Evolutionary conservation across 1,140 invertebrate species (phyloP), one percentile per base, ranked within the genome.

Genomic region (Zelostemma sp.): DNA sequence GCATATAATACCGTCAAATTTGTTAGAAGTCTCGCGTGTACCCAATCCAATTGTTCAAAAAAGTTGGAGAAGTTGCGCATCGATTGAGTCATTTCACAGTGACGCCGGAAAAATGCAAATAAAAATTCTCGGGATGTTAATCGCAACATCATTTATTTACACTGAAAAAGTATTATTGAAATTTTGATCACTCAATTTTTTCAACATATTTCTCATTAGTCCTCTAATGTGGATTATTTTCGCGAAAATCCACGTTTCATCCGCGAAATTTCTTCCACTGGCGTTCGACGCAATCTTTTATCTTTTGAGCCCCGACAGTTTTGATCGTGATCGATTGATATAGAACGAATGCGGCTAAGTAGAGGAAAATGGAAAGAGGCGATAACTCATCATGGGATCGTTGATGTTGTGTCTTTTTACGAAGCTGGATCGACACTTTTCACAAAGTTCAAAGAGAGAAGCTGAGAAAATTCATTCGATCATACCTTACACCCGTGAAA

Each of bases 321-420:
- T 64, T 60, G 66, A 63, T 69, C 54, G 25, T 69, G 66, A 69
- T 69, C 60, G 60, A 69, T 69, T 64, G 66, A 59, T 46, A 49
- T 19, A 49, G 62, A 53, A 48, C 45, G 59, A 63, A 59, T 58
- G 56, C 55, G 49, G 55, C 60, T 56, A 51, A 59, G 43, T 50
- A 46, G 43, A 63, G 55, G 18, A 50, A 55, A 68, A 63, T 63
- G 60, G 50, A 63, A 59, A 46, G 55, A 63, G 43, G 63, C 67
- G 60, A 63, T 64, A 69, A 69, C 56, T 64, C 67, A 69, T 68
- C 55, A 55, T 17, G 31, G 40, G 45, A 59, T 63, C 59, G 45
- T 49, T 46, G 43, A 51, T 60, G 60, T 68, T 58, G 50, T 49
- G 38, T 63, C 60, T 59, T 60, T 63, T 56, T 60, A 43, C 56